Evolutionary conservation across 2,113 vertebrate genomes (phyloP).

Genomic region (Laticauda colubrina): DNA sequence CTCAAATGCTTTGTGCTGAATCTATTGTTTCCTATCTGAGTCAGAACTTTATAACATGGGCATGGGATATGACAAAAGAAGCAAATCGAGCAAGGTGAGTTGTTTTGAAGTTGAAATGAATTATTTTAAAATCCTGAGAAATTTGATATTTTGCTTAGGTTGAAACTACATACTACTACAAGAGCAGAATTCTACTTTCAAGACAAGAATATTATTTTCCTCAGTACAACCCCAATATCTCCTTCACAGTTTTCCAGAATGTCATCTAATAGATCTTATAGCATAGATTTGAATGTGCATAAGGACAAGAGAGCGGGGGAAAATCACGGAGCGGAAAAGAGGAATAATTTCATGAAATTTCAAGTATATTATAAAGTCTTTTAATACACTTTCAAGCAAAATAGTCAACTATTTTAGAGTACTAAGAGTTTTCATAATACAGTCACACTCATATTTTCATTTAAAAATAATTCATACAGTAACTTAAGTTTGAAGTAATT

Average conservation of each 20-base stretch:
- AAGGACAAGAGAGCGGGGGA: neutral
- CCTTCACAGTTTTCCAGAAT: neutral
- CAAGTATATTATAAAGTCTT: neutral
- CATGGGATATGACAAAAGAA: constrained; percentile 98
- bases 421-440: neutral
- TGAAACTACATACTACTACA: neutral
- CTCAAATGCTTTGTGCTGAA: constrained; percentile 98
- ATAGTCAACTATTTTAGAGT: neutral
- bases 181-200: neutral
- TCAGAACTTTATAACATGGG: constrained; percentile 99
- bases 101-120: constrained; percentile 30
- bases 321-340: neutral
- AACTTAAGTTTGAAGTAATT: neutral
- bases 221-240: neutral
- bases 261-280: neutral
- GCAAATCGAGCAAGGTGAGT: constrained; percentile 94
- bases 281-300: neutral
- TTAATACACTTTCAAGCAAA: neutral
- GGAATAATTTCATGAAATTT: neutral
- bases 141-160: neutral
- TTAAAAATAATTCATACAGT: neutral
- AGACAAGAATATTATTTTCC: neutral
- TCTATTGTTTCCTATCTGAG: constrained; percentile 97
- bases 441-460: neutral
- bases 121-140: constrained; percentile 26